These are phyloP conservation scores for Steinernema feltiae DNA, from an alignment of 1,140 invertebrate genomes.

Conservation along the genomic window DNA sequence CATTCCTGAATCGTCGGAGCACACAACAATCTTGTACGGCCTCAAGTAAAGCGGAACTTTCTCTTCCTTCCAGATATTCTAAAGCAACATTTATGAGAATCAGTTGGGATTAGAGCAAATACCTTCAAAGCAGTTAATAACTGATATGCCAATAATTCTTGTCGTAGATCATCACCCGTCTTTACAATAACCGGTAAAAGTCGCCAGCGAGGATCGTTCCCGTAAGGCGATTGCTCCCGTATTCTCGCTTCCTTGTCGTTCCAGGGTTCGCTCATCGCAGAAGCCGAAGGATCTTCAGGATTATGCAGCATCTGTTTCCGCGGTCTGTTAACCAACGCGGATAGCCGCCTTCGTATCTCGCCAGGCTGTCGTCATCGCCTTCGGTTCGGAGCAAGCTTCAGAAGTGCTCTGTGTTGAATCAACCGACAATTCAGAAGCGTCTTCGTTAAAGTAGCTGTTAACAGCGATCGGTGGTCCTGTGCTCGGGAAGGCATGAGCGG, in stretches of 20 bases:
- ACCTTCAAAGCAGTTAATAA: constrained; percentile 78
- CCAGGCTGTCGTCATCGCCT: not conserved
- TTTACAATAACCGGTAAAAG: constrained; percentile 92
- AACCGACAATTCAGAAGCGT: not conserved
- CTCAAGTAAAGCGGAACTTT: constrained; percentile 80
- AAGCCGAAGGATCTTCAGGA: constrained; percentile 81
- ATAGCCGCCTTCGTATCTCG: not conserved
- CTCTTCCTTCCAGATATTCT: constrained; percentile 81
- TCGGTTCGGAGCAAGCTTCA: not conserved
- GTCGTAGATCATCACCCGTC: constrained; percentile 91
- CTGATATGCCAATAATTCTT: constrained; percentile 92
- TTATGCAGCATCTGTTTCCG: constrained; percentile 1
- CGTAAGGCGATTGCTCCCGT: constrained; percentile 84
- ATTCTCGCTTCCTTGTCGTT: constrained; percentile 69
- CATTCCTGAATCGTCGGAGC: constrained; percentile 83
- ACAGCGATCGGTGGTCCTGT: not conserved
- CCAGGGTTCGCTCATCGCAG: constrained; percentile 80
- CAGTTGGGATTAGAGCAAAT: not conserved
- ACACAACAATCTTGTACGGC: constrained; percentile 83
- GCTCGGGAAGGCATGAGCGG: not conserved
- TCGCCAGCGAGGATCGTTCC: constrained; percentile 80
- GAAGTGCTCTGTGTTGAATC: constrained; percentile 1
- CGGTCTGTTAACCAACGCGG: not conserved
- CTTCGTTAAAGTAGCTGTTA: not conserved
- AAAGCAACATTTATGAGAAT: constrained; percentile 26